Conservation (phyloP, 1,140 invertebrate genomes). For the Streblospio benedicti region DNA sequence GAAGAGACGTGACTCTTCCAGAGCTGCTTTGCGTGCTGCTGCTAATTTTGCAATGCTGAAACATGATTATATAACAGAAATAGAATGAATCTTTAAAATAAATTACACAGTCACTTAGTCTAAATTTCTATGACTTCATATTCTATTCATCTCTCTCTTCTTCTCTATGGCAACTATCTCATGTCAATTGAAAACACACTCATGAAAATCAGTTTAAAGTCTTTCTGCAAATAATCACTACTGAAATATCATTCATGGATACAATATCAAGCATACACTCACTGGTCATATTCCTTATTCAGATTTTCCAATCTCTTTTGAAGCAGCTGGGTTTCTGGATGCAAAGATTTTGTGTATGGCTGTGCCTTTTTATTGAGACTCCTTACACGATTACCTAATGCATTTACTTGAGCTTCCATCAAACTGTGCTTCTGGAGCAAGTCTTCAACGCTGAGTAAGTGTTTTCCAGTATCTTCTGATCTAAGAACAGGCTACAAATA, state of each 20-base stretch:
- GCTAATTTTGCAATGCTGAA: constrained; percentile 53
- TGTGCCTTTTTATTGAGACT: constrained; percentile 44
- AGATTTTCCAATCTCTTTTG: constrained; percentile 62
- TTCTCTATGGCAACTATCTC: no score
- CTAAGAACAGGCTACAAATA: constrained; percentile 4
- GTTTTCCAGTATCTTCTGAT: constrained; percentile 76
- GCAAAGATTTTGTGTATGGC: constrained; percentile 45
- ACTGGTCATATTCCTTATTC: constrained; percentile 63
- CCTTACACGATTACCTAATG: constrained; percentile 52
- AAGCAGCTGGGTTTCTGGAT: constrained; percentile 58
- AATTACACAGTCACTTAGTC: background rate
- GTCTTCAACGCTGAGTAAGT: constrained; percentile 86
- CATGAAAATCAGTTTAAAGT: no score
- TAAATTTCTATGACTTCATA: background rate
- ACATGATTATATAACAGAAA: constrained; percentile 5
- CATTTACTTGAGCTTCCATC: constrained; percentile 68
- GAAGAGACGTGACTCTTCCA: constrained; percentile 85
- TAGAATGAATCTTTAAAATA: background rate
- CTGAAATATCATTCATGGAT: no score
- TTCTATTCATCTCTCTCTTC: no score
- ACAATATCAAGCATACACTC: no score
- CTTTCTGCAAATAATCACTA: no score
- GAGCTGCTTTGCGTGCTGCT: constrained; percentile 66
- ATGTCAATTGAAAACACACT: no score
- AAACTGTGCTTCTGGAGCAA: constrained; percentile 84